These are phyloP conservation scores for Megalops cyprinoides DNA, from an alignment of 2,797 vertebrate species.

Conservation along the genomic window DNA sequence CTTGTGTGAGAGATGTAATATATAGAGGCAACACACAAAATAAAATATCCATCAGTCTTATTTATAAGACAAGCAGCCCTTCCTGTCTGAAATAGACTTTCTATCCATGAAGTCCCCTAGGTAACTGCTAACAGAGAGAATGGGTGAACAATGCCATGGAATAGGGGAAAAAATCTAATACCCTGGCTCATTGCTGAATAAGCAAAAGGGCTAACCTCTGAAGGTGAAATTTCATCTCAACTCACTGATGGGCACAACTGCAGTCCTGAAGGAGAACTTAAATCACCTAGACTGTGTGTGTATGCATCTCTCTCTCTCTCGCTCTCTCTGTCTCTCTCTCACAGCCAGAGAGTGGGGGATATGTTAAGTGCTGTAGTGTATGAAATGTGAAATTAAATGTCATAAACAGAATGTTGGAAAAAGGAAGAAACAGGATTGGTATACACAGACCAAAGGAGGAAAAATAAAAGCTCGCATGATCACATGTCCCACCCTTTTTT, in stretches of 20 bases:
- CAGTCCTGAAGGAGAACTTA: constrained; percentile 33
- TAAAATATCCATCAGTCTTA: not conserved
- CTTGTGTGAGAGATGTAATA: not conserved
- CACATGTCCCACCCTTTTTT: not conserved
- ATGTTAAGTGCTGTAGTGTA: not conserved
- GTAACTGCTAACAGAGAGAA: not conserved
- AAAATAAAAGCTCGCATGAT: not conserved
- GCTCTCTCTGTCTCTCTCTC: constrained; percentile 22
- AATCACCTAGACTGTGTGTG: constrained; percentile 37
- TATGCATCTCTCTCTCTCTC: not conserved
- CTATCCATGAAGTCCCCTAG: no score
- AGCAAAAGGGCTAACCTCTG: constrained; percentile 47
- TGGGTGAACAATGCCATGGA: constrained; percentile 1
- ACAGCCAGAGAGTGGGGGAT: not conserved
- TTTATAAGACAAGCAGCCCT: constrained; percentile 9
- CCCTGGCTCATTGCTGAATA: constrained; percentile 43
- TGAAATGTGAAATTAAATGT: constrained; percentile 58
- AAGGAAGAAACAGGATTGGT: constrained; percentile 17
- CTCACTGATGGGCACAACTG: constrained; percentile 47
- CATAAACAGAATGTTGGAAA: constrained; percentile 35
- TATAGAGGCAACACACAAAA: not conserved
- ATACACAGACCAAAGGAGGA: not conserved
- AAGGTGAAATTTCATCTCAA: constrained; percentile 56
- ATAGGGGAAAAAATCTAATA: constrained; percentile 29
- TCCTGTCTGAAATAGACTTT: not conserved